phyloP scores from a whole-genome alignment of 2,888 invertebrate species.

The Tetragnatha montana region DNA sequence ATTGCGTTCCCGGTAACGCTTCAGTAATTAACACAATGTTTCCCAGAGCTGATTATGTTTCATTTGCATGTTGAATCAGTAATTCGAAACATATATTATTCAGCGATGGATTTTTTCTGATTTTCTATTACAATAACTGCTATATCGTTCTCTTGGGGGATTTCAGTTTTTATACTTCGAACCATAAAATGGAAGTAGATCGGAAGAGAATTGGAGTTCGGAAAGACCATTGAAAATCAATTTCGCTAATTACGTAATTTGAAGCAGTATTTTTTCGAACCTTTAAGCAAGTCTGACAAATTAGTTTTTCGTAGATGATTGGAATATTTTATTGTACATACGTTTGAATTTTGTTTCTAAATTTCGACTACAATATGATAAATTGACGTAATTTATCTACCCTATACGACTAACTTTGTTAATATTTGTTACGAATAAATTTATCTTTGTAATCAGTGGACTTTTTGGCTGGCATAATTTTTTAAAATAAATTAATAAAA shows the following conservation, averaged over 20 bases:
- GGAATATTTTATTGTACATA: too few species aligned
- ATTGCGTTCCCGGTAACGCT: background rate
- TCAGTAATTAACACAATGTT: conserved; percentile 16
- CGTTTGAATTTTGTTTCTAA: too few species aligned
- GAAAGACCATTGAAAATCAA: background rate
- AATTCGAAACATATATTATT: background rate
- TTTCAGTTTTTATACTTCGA: background rate
- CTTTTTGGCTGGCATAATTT: too few species aligned
- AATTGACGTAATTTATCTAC: too few species aligned
- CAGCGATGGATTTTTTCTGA: background rate
- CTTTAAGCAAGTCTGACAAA: background rate
- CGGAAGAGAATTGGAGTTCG: background rate
- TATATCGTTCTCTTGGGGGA: background rate
- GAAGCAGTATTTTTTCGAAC: background rate
- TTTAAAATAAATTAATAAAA: too few species aligned
- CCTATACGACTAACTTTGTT: too few species aligned
- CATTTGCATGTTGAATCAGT: conserved; percentile 10
- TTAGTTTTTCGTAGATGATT: too few species aligned
- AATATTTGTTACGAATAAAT: too few species aligned
- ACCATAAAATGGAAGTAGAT: background rate
- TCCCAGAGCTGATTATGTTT: conserved; percentile 1
- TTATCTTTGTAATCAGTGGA: too few species aligned
- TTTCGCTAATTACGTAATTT: background rate
- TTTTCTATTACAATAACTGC: background rate
- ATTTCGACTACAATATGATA: too few species aligned